Evolutionary conservation across 1,140 invertebrate species (phyloP), one percentile per base, ranked within the genome.

Genomic region (Triops longicaudatus): DNA sequence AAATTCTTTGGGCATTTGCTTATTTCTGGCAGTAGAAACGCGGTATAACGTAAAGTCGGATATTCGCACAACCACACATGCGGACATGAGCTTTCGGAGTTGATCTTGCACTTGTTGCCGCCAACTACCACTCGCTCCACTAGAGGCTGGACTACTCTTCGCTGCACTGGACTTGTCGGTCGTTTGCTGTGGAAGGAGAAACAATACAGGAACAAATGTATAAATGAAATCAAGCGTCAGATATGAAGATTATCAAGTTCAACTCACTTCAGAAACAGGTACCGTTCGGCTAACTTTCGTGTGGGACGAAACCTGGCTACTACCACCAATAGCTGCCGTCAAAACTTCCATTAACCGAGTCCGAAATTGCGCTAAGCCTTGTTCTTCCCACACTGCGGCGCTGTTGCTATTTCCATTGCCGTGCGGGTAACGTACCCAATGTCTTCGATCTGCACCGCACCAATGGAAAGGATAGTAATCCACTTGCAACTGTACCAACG

Each of bases 401-500:
- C 14, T 22, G 22, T 43, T 50, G 63, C 10, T 73, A 14, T 26
- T 73, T 27, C 31, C 63, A 93, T 85, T 7, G 91, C 88, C 80
- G 91, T 89, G 37, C 89, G 88, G 43, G 79, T 88, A 89, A 44
- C 89, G 89, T 26, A 91, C 88, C 96, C 96, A 99, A 84, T 95
- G 93, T 80, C 91, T 90, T 79, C 95, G 87, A 83, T 93, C 92
- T 7, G 27, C 50, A 7, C 76, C 76, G 11, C 91, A 90, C 81
- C 95, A 89, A 84, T 98, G 95, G 87, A 97, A 98, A 0, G 97
- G 97, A 86, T 99, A 99, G 83, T 96, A 94, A 85, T 99, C 97
- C 11, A 98, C 86, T 83, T 96, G 91, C 82, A 99, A 91, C 72
- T 82, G 86, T 31, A 83, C 88, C 26, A 99, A 83, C 6, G 92